Base-by-base conservation (phyloP, 1,140 invertebrate species). In the Drosophila sulfurigaster region DNA sequence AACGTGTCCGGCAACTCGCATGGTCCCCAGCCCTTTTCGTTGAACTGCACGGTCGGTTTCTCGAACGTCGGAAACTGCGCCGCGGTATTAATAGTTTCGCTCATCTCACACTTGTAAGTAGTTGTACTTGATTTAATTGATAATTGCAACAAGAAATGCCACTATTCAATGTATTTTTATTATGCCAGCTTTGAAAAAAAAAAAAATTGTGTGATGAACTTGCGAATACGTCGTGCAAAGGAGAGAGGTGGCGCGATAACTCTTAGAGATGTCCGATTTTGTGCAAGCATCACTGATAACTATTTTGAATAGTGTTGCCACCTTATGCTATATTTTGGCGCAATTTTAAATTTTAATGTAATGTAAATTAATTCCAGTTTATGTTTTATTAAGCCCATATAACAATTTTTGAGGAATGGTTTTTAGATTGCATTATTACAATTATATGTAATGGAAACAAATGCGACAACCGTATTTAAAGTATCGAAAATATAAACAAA, bases 1-100 rank as follows among this genome's bases (percentile, higher is more conserved):
- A 98, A 99, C 92, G 98, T 97, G 72, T 98, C 97, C 15, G 98
- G 98, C 92, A 99, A 94, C 91, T 97, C 96, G 93, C 96, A 97
- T 46, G 99, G 99, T 2, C 99, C 99, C 99, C 99, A 99, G 93
- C 98, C 98, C 74, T 88, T 80, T 46, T 92, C 92, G 66, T 92
- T 92, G 57, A 91, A 92, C 48, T 92, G 92, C 67, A 92, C 88
- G 20, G 77, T 82, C 57, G 91, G 91, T 58, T 92, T 92, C 71
- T 92, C 90, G 57, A 92, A 92, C 43, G 75, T 80, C 73, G 88
- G 77, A 69, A 88, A 91, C 66, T 75, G 65, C 28, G 66, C 72
- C 69, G 79, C 69, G 41, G 91, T 87, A 62, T 86, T 92, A 46
- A 92, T 91, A 63, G 86, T 91, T 79, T 92, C 91, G 64, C 83